Conservation (phyloP, 1,140 invertebrate genomes). For the Drosophila sechellia region DNA sequence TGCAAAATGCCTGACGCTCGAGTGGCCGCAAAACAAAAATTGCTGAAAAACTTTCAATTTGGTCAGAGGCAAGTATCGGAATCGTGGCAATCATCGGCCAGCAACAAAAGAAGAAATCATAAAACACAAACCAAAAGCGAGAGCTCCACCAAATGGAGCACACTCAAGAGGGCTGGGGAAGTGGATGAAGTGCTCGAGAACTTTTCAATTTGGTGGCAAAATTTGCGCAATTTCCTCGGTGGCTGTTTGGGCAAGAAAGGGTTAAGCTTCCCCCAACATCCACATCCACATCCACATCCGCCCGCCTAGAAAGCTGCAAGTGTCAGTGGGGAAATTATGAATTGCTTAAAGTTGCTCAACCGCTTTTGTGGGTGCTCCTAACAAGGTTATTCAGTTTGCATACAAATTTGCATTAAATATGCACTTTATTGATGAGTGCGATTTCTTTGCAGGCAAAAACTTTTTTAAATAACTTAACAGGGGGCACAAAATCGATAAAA, state of each 20-base stretch:
- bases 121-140: conserved; percentile 56
- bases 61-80: conserved; percentile 59
- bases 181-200: conserved; percentile 44
- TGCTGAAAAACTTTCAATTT: conserved; percentile 69
- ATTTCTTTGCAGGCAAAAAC: not conserved
- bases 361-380: conserved; percentile 5
- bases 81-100: conserved; percentile 55
- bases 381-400: conserved; percentile 1
- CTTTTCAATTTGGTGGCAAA: conserved; percentile 75
- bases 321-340: conserved; percentile 70
- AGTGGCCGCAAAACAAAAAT: conserved; percentile 55
- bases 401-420: conserved; percentile 7
- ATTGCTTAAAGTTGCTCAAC: conserved; percentile 55
- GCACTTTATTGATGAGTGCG: not conserved
- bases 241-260: conserved; percentile 5
- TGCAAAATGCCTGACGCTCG: conserved; percentile 50
- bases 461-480: not conserved
- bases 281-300: not conserved
- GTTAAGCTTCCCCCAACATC: not conserved
- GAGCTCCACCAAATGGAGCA: conserved; percentile 36
- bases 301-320: conserved; percentile 16
- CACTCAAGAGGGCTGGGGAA: conserved; percentile 18
- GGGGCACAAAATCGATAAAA: too few species aligned
- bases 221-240: conserved; percentile 67
- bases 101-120: conserved; percentile 53